These are phyloP conservation scores for Enteromius trimaculatus DNA, from an alignment of 2,797 vertebrate genomes.

Conservation along the genomic window DNA sequence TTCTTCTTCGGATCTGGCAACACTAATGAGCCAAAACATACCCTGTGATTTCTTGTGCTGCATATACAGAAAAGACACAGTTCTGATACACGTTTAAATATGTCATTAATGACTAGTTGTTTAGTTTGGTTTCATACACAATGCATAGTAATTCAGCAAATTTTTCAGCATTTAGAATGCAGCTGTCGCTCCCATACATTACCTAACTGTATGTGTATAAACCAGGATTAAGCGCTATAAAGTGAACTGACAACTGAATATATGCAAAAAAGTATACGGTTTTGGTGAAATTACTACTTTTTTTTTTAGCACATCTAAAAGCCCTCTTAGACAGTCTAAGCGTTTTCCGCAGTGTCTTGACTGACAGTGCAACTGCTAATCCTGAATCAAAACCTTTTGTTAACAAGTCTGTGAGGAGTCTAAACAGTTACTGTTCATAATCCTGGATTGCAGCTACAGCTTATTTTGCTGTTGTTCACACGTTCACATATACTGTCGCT, in stretches of 20 bases:
- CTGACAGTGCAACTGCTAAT: constrained; percentile 73
- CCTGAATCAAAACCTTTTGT: constrained; percentile 68
- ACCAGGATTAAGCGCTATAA: not conserved
- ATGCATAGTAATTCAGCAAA: too few species aligned
- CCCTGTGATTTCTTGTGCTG: not conserved
- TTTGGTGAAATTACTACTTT: not conserved
- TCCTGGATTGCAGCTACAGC: constrained; percentile 66
- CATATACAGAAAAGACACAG: not conserved
- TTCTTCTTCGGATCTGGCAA: not conserved
- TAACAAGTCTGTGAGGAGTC: constrained; percentile 65
- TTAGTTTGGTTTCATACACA: too few species aligned
- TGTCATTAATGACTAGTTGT: not conserved
- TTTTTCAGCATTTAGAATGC: too few species aligned
- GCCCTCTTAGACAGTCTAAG: constrained; percentile 72
- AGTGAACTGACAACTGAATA: not conserved
- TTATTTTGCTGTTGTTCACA: constrained; percentile 63
- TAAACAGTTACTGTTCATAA: constrained; percentile 64
- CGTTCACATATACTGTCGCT: constrained; percentile 21
- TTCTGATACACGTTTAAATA: not conserved
- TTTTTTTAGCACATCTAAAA: constrained; percentile 28
- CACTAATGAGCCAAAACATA: not conserved
- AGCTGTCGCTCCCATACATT: too few species aligned
- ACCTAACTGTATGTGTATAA: not conserved
- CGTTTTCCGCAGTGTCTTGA: constrained; percentile 71
- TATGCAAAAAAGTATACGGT: not conserved